Evolutionary conservation across 2,888 invertebrate species (phyloP), one percentile per base, ranked within the genome.

Genomic region (Cephalotes varians): DNA sequence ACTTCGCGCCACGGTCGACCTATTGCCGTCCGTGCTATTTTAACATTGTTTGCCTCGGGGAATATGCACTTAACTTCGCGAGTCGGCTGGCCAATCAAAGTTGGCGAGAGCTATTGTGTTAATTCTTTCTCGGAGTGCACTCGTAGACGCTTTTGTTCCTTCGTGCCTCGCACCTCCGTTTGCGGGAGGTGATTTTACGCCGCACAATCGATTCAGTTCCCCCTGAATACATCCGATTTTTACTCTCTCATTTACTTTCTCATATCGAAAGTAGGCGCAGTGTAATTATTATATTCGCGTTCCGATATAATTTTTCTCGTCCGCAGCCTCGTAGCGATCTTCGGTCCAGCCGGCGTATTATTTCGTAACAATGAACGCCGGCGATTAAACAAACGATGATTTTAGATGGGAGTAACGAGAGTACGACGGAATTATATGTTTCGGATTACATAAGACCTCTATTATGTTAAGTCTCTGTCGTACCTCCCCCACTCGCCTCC

Each of bases 1-100:
- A 87, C 87, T 86, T 90, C 73, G 82, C 85, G 85, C 81, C 82
- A 85, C 83, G 87, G 81, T 86, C 87, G 83, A 83, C 84, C 72
- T 84, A 77, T 85, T 77, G 85, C 64, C 69, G 69, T 79, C 64
- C 58, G 69, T 74, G 87, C 85, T 90, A 89, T 91, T 90, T 91
- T 84, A 89, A 85, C 86, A 83, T 86, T 88, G 88, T 91, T 91
- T 91, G 86, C 88, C 64, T 85, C 73, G 85, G 76, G 79, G 83
- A 86, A 88, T 82, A 85, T 83, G 85, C 86, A 88, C 85, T 88
- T 83, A 83, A 81, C 82, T 79, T 77, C 60, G 81, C 79, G 80
- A 81, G 67, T 72, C 34, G 69, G 56, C 73, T 44, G 56, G 83
- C 86, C 82, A 84, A 86, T 86, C 84, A 86, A 90, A 87, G 60